Conservation (phyloP, 2,797 vertebrate genomes). For the Salmo trutta region DNA sequence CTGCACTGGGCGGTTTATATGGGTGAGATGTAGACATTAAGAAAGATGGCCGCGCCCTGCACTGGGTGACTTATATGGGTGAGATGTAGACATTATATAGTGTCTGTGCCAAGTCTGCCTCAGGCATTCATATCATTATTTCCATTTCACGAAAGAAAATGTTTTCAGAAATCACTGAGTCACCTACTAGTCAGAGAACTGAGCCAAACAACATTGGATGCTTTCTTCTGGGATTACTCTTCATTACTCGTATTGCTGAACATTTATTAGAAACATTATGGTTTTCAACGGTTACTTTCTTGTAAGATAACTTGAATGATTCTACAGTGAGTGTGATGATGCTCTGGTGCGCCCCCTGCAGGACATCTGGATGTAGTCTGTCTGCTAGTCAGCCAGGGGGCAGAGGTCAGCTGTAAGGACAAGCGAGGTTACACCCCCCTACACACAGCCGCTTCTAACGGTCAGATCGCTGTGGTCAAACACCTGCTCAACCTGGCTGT, state of each 20-base stretch:
- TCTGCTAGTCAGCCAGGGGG: constrained; percentile 91
- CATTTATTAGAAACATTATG: background rate
- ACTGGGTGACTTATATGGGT: constrained; percentile 98
- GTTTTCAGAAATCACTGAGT: constrained; percentile 3
- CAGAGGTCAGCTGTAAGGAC: constrained; percentile 94
- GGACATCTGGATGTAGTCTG: constrained; percentile 93
- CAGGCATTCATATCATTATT: background rate
- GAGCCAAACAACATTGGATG: background rate
- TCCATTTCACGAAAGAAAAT: background rate
- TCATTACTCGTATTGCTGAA: background rate
- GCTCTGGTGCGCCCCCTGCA: constrained; percentile 56
- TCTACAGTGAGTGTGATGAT: background rate
- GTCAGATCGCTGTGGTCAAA: constrained; percentile 91
- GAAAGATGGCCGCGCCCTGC: constrained; percentile 93
- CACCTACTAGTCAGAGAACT: background rate
- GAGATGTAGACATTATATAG: constrained; percentile 49
- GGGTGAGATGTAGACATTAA: constrained; percentile 84
- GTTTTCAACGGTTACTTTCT: too few species aligned
- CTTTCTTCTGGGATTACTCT: background rate
- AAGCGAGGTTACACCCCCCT: constrained; percentile 96
- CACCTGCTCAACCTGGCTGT: constrained; percentile 92
- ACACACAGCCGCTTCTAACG: constrained; percentile 92
- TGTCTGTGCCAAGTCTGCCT: too few species aligned
- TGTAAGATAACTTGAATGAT: background rate
- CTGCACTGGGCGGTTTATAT: constrained; percentile 96